Percentiles rank a stretch among this genome's conserved stretches.
Conservation (phyloP, 2,113 vertebrate species). For the Dinomys branickii region DNA sequence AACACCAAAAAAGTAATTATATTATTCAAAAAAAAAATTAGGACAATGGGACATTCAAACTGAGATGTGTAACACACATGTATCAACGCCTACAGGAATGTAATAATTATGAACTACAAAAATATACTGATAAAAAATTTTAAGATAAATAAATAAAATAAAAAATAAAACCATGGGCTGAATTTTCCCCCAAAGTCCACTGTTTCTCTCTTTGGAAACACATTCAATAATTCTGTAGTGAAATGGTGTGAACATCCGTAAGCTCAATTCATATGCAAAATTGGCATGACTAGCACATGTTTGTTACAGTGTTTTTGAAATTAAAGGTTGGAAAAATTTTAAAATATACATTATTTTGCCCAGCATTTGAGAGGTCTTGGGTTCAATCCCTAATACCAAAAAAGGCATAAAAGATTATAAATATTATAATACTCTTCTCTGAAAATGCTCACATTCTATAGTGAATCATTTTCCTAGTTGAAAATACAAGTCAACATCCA, state of each 20-base stretch:
- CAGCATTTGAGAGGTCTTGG: neutral
- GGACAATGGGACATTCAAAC: neutral
- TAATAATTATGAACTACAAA: neutral
- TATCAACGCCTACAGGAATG: neutral
- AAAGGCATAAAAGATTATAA: neutral
- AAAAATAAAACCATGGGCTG: neutral
- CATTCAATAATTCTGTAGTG: neutral
- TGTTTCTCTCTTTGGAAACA: slow-evolving; percentile 51
- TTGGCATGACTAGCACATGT: neutral
- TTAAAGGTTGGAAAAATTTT: slow-evolving; percentile 39
- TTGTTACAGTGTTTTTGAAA: slow-evolving; percentile 50
- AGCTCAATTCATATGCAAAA: slow-evolving; percentile 42
- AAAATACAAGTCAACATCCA: slow-evolving; percentile 27
- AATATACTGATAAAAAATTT: neutral
- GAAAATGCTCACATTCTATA: slow-evolving; percentile 4
- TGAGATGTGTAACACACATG: neutral
- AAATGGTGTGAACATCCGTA: slow-evolving; percentile 4
- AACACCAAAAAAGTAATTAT: neutral
- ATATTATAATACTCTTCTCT: neutral
- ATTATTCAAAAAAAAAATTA: neutral
- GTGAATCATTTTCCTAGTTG: slow-evolving; percentile 43
- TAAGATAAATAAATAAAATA: neutral
- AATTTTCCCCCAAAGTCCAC: neutral
- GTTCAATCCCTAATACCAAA: neutral
- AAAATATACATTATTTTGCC: neutral